Percentiles rank a stretch among this genome's conserved stretches.
These are phyloP conservation scores for Zygothrica quintamaculata DNA, from an alignment of 2,888 invertebrate genomes.

Conservation along the genomic window DNA sequence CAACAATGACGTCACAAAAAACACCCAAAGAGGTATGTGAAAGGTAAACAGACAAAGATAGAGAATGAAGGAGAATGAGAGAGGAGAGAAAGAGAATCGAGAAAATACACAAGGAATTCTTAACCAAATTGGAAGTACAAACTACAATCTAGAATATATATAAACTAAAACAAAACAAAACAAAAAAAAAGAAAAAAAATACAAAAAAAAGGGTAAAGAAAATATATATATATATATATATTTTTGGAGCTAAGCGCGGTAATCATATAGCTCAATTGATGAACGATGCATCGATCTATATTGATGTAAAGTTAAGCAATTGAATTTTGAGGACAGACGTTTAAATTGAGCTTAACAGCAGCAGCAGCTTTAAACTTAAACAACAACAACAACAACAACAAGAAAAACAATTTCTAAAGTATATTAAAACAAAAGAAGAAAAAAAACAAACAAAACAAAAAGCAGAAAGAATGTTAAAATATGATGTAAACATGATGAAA, in stretches of 20 bases:
- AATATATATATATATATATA: slow-evolving; percentile 39
- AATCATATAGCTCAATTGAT: slow-evolving; percentile 35
- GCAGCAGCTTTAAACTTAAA: slow-evolving; percentile 55
- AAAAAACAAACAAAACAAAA: slow-evolving; percentile 8
- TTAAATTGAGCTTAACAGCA: slow-evolving; percentile 64
- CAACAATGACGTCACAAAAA: slow-evolving; percentile 71
- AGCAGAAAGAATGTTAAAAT: not conserved
- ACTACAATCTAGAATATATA: slow-evolving; percentile 80
- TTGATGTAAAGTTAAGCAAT: not conserved
- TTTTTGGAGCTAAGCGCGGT: slow-evolving; percentile 50
- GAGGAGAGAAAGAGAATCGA: slow-evolving; percentile 35
- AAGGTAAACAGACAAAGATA: slow-evolving; percentile 29
- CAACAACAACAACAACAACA: not conserved
- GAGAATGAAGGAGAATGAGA: slow-evolving; percentile 14
- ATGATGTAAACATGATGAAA: slow-evolving; percentile 9
- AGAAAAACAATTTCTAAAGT: slow-evolving; percentile 1
- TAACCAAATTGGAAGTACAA: slow-evolving; percentile 81
- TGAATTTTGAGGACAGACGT: slow-evolving; percentile 8
- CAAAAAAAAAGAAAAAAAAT: slow-evolving; percentile 21
- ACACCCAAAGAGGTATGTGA: slow-evolving; percentile 45
- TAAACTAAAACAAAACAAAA: slow-evolving; percentile 50
- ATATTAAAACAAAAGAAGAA: slow-evolving; percentile 2
- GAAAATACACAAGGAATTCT: slow-evolving; percentile 80
- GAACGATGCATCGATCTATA: slow-evolving; percentile 12
- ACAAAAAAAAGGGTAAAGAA: slow-evolving; percentile 18